Base-by-base conservation (phyloP, 2,113 vertebrate genomes). In the Gadus chalcogrammus region DNA sequence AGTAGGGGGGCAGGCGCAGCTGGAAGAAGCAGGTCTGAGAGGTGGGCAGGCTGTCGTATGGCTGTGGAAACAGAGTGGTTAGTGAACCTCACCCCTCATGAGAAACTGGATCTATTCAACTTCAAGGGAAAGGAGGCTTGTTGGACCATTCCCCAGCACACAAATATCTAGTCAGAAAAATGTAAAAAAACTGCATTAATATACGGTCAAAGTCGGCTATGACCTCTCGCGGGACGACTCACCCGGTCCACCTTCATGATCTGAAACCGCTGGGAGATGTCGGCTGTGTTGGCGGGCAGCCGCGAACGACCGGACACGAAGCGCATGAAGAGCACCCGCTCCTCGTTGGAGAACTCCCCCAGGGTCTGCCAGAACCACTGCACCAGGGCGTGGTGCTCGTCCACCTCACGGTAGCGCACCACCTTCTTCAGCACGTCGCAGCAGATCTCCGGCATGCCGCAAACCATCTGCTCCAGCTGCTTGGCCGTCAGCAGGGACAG, bases 11-110 rank as follows among this genome's bases (percentile, higher is more conserved):
- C 68, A 94, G 85, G 0, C 93, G 91, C 61, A 94, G 88, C 89
- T 94, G 93, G 88, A 94, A 93, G 90, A 94, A 94, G 65, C 93
- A 93, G 0, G 93, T 94, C 88, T 94, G 93, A 0, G 93, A 92
- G 24, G 93, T 94, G 59, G 93, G 93, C n/a, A 94, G 91, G 72
- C 93, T 92, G 84, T 94, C 92, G 74, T 91, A 82, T 0, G 93
- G 92, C 93, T 94, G 88, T 0, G 24, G 71, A 48, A 17, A 35
- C 13, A 27, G n/a, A 18, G 22, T 67, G 56, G 8, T 48, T 48
- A 48, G 42, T 48, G 42, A 48, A 7, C 42, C 12, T 48, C 42
- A 48, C 8, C 8, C 42, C 12, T 12, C 42, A 12, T 11, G 42
- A 9, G 4, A 35, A 35, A 35, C 4, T 3, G 31, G 31, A 35